Conservation (phyloP, 2,113 vertebrate genomes). For the Phylloscopus whistleri region DNA sequence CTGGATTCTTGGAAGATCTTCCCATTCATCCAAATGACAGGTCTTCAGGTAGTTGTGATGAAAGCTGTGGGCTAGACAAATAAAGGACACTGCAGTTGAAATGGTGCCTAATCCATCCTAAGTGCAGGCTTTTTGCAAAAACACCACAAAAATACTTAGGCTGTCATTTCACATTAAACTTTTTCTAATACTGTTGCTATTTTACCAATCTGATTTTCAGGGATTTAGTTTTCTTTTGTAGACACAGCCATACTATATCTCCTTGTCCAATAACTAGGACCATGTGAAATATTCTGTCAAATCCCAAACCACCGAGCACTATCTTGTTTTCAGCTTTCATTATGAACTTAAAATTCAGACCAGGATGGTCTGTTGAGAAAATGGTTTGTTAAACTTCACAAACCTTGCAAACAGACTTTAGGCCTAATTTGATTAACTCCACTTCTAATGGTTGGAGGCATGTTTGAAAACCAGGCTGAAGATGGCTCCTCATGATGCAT, state of each 20-base stretch:
- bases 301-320: conserved; percentile 49
- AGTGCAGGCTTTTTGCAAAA: neutral
- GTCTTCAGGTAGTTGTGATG: conserved; percentile 9
- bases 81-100: neutral
- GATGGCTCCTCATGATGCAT: neutral
- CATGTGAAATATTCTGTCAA: conserved; percentile 54
- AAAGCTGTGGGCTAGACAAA: neutral
- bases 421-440: neutral
- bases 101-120: neutral
- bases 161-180: neutral
- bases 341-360: conserved; percentile 51
- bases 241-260: conserved; percentile 7
- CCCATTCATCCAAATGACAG: neutral
- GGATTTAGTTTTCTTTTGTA: conserved; percentile 12
- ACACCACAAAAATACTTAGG: neutral
- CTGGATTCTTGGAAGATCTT: neutral
- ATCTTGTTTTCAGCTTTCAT: conserved; percentile 52
- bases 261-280: conserved; percentile 22
- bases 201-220: conserved; percentile 20
- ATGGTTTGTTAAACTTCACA: conserved; percentile 6
- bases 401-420: conserved; percentile 23
- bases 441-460: neutral
- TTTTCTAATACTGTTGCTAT: neutral
- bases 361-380: conserved; percentile 11
- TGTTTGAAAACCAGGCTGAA: neutral